Base-by-base conservation (phyloP, 2,113 vertebrate species). In the Pelvicachromis taeniatus region DNA sequence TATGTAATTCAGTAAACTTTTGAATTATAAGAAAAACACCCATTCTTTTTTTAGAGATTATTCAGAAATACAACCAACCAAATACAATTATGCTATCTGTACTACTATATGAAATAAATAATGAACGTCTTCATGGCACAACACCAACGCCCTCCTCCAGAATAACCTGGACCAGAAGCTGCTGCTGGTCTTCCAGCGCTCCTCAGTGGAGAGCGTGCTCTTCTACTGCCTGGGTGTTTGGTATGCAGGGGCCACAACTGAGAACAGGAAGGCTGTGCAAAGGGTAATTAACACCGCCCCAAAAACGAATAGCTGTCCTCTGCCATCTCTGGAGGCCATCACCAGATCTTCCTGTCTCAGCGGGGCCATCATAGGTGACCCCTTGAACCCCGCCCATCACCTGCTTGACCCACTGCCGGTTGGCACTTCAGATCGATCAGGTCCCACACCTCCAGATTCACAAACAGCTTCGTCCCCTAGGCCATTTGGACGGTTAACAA, bases 121-220 rank as follows among this genome's bases (percentile, higher is more conserved):
- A 26, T 56, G 23, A 56, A 56, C 14, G 4, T 26, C 2, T 26
- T 56, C 0, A 56, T 56, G 54, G 26, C 54, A 56, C 7, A 56
- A 26, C 1, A 56, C 7, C 54, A 7, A 56, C 14, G 6, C 54
- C 53, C 21, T 55, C 21, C 26, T 55, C 54, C 3, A 7, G 11
- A 55, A 55, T 55, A 23, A 26, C 21, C 11, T 55, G 21, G 54
- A 13, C 54, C 21, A 55, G 54, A 55, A 55, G 11, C 21, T 55
- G 54, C 11, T 26, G 54, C 21, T 7, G 54, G 54, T 21, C 54
- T 55, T 55, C 54, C 21, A 0, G 23, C 4, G 0, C 21, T 55
- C 6, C 6, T 13, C 54, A 55, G 11, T 55, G 0, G 0, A 26
- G 11, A 26, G 2, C 0, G 53, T 55, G 53, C 53, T 55, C 53